Base-by-base conservation (phyloP, 2,797 vertebrate species). In the Manis crassicaudata region DNA sequence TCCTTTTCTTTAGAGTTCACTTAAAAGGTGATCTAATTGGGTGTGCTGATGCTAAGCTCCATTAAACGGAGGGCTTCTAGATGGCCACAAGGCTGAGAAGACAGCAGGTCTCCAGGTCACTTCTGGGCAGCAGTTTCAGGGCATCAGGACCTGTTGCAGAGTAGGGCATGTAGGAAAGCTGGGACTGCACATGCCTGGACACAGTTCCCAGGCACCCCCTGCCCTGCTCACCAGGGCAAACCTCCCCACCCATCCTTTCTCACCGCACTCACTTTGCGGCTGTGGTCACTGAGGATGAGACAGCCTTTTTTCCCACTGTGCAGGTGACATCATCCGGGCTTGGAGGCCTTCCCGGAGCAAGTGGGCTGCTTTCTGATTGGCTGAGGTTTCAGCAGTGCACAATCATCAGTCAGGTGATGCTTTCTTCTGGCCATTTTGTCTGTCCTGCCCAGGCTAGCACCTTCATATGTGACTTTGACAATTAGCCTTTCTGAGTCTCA, bases 11-110 rank as follows among this genome's bases (percentile, higher is more conserved):
- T 83, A 32, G 76, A 83, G 29, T 56, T 18, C 56, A 27, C 60
- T 81, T 37, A 76, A 63, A 96, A 88, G 43, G 32, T 54, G 32
- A 94, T 54, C 12, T 65, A 35, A 84, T 76, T 65, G 72, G 54
- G 32, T 56, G 13, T 92, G n/a, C 16, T 54, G 35, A 72, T n/a
- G 25, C 54, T 29, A 43, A 67, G 27, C 7, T 88, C 27, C 70
- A 54, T 89, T 85, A 65, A 52, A 83, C 50, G 16, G 43, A 83
- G 14, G 75, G 46, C n/a, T 76, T 88, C 18, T 35, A n/a, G 63
- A n/a, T 25, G 70, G 52, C 65, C 84, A 32, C n/a, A 7, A 20
- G 43, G 35, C 13, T 20, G 54, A 65, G 90, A 58, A 2, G 35
- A 43, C 11, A 62, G 50, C 70, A 25, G 58, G 56, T 87, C 76